Conservation (phyloP, 92 coral and sea anemone genomes). For the Metridium senile region DNA sequence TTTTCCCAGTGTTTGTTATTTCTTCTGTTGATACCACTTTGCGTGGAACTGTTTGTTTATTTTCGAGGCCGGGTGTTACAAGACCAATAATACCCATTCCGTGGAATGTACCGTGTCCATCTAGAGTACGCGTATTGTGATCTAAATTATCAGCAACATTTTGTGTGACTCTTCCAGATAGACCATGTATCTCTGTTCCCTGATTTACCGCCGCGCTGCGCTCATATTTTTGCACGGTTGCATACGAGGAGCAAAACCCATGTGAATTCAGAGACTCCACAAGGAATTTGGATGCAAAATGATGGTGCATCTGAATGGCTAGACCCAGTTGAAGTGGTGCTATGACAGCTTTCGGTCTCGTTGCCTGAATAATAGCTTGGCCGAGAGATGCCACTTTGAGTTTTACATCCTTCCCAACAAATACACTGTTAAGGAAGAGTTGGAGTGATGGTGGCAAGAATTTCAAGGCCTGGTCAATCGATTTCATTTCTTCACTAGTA, state of each 20-base stretch:
- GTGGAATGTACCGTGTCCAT: conserved; percentile 49
- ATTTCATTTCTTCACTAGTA: conserved; percentile 30
- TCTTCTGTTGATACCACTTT: conserved; percentile 34
- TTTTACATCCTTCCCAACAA: conserved; percentile 43
- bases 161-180: conserved; percentile 19
- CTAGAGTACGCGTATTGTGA: conserved; percentile 33
- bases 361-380: conserved; percentile 52
- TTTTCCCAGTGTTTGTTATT: too few relatives aligned
- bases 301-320: conserved; percentile 45
- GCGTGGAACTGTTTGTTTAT: conserved; percentile 1
- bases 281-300: too few relatives aligned
- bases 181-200: conserved; percentile 33
- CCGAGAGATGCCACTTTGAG: conserved; percentile 45
- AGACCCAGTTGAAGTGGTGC: conserved; percentile 59
- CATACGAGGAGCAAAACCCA: conserved; percentile 53
- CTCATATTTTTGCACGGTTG: conserved; percentile 40
- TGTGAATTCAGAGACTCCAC: conserved; percentile 39
- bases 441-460: conserved; percentile 36
- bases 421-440: conserved; percentile 20
- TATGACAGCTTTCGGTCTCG: conserved; percentile 32
- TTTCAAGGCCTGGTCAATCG: conserved; percentile 31
- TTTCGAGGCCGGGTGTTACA: conserved; percentile 12
- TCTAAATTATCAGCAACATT: conserved; percentile 47
- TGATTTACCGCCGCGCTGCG: conserved; percentile 36
- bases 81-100: too few relatives aligned